phyloP scores from a whole-genome alignment of 1,140 invertebrate genomes.

The Drosophila pallidifrons region DNA sequence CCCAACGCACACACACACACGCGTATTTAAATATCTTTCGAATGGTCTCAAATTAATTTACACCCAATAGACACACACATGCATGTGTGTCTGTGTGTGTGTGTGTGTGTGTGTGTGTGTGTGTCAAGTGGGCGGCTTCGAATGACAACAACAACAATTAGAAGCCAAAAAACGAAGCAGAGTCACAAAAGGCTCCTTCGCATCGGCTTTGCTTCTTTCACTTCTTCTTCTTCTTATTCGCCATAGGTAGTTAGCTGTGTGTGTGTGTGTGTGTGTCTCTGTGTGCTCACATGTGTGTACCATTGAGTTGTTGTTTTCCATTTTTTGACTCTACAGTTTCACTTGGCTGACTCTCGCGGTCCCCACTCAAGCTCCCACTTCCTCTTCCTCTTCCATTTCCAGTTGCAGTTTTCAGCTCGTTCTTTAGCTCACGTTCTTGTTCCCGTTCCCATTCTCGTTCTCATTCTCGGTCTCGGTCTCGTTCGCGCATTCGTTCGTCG shows the following conservation, averaged over 20 bases:
- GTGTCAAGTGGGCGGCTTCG: constrained; percentile 45
- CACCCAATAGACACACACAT: constrained; percentile 58
- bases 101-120: constrained; percentile 1
- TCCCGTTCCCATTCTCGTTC: neutral
- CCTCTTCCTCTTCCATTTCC: too few species aligned
- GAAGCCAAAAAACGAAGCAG: constrained; percentile 67
- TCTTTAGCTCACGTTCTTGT: neutral
- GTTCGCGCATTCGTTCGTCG: constrained; percentile 28
- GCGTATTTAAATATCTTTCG: constrained; percentile 74
- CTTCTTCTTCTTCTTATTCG: neutral
- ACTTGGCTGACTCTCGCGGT: constrained; percentile 39
- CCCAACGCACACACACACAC: neutral
- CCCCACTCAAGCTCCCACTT: constrained; percentile 14
- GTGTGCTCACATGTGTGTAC: constrained; percentile 22
- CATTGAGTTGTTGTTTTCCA: constrained; percentile 25
- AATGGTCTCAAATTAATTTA: constrained; percentile 74
- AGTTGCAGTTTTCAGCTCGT: too few species aligned
- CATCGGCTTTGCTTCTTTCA: constrained; percentile 26
- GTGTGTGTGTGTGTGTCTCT: constrained; percentile 12
- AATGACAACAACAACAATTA: constrained; percentile 69
- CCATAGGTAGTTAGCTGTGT: neutral
- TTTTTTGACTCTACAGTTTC: constrained; percentile 33
- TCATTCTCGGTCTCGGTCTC: constrained; percentile 6
- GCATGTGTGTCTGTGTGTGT: constrained; percentile 3
- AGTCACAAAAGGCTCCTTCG: constrained; percentile 47